These are phyloP conservation scores for Drosophila testacea DNA, from an alignment of 2,888 invertebrate species.

Conservation along the genomic window DNA sequence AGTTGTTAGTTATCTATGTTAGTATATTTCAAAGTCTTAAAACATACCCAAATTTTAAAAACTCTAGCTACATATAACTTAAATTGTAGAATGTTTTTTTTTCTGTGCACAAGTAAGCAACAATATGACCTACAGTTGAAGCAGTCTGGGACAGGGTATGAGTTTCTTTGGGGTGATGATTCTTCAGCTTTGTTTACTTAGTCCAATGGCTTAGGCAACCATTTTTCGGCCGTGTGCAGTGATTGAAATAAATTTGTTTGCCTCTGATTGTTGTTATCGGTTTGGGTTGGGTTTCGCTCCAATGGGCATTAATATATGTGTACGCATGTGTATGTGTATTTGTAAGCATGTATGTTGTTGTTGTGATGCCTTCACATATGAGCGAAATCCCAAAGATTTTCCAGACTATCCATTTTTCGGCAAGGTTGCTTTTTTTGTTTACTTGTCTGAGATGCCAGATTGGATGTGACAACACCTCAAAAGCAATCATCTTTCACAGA, in stretches of 20 bases:
- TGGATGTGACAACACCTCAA: conserved; percentile 52
- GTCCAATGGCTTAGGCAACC: conserved; percentile 48
- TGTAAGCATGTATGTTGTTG: neutral
- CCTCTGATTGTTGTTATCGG: conserved; percentile 39
- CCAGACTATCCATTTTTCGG: conserved; percentile 18
- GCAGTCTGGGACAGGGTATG: neutral
- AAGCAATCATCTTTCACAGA: conserved; percentile 27
- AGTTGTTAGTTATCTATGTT: no score
- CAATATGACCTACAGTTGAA: neutral
- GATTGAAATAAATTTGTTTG: conserved; percentile 69
- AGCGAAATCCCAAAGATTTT: conserved; percentile 50
- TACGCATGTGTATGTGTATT: neutral
- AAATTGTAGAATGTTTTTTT: no score
- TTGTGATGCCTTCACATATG: conserved; percentile 25
- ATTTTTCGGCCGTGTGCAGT: conserved; percentile 60
- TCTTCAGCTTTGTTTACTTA: conserved; percentile 46
- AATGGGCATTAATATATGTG: conserved; percentile 14
- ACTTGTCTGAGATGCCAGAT: conserved; percentile 49
- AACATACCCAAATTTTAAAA: no score
- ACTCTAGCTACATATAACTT: no score
- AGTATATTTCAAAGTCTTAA: no score
- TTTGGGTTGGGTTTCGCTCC: conserved; percentile 13
- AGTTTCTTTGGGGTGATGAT: conserved; percentile 9
- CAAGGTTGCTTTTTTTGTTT: conserved; percentile 27
- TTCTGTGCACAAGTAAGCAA: neutral